phyloP scores from a whole-genome alignment of 2,797 vertebrate species.

The Tapirus indicus region DNA sequence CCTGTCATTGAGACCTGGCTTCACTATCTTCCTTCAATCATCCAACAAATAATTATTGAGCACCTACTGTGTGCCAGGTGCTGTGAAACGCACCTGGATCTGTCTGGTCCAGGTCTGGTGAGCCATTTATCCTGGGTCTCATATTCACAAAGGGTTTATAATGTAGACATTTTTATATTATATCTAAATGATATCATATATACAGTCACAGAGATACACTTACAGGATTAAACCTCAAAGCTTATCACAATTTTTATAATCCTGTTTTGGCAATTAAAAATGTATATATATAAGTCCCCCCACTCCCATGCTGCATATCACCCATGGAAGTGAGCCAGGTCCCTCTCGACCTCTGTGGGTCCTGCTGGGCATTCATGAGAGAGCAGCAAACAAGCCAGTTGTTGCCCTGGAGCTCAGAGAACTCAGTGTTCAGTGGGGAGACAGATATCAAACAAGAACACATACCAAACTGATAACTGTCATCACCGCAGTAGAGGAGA shows the following conservation, averaged over 20 bases:
- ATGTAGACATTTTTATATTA: not conserved
- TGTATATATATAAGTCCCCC: not conserved
- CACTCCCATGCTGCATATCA: not conserved
- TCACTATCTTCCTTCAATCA: constrained; percentile 30
- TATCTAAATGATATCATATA: not conserved
- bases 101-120: not conserved
- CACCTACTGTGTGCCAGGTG: not conserved
- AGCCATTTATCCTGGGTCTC: not conserved
- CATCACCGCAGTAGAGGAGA: rapidly evolving
- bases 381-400: not conserved
- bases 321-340: not conserved
- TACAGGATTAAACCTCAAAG: constrained; percentile 14
- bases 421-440: not conserved
- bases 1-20: not conserved
- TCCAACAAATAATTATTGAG: not conserved
- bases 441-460: not conserved
- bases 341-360: not conserved
- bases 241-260: not conserved
- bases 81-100: not conserved
- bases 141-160: not conserved
- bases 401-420: not conserved
- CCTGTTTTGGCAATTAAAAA: not conserved
- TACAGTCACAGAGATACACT: not conserved
- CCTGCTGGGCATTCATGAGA: not conserved
- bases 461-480: not conserved